Conservation (phyloP, 2,797 vertebrate genomes). For the Masticophis lateralis region DNA sequence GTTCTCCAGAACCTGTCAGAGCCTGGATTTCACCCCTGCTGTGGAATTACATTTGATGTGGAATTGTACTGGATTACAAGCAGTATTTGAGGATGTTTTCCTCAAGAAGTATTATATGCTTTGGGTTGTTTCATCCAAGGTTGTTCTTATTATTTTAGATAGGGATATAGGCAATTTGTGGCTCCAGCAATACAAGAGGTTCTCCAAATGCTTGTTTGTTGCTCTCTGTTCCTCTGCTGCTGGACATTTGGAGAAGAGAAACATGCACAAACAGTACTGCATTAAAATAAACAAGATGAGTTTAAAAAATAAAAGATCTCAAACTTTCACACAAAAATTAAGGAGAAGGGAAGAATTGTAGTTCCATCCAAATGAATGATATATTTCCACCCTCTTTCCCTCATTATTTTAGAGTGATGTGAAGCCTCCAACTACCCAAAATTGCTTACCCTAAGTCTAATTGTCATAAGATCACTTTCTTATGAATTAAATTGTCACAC, state of each 20-base stretch:
- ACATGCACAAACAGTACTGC: not conserved
- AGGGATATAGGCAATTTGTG: not conserved
- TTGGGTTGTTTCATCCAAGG: not conserved
- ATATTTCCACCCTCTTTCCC: not conserved
- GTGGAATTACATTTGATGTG: not conserved
- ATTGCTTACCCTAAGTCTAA: not conserved
- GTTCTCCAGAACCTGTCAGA: no score
- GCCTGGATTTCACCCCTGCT: no score
- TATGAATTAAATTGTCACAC: not conserved
- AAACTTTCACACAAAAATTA: not conserved
- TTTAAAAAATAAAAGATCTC: not conserved
- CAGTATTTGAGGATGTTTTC: not conserved
- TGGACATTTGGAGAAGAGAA: not conserved
- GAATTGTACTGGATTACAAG: not conserved
- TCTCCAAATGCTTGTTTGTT: not conserved
- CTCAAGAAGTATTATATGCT: not conserved
- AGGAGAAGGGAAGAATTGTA: not conserved
- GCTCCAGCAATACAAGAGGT: not conserved
- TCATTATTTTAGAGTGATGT: not conserved
- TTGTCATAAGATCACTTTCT: not conserved
- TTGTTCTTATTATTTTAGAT: not conserved
- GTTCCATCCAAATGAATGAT: not conserved
- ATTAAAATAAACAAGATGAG: not conserved
- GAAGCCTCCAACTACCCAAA: not conserved
- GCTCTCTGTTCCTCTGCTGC: not conserved